phyloP scores from a whole-genome alignment of 2,113 vertebrate species.

The Struthio camelus region DNA sequence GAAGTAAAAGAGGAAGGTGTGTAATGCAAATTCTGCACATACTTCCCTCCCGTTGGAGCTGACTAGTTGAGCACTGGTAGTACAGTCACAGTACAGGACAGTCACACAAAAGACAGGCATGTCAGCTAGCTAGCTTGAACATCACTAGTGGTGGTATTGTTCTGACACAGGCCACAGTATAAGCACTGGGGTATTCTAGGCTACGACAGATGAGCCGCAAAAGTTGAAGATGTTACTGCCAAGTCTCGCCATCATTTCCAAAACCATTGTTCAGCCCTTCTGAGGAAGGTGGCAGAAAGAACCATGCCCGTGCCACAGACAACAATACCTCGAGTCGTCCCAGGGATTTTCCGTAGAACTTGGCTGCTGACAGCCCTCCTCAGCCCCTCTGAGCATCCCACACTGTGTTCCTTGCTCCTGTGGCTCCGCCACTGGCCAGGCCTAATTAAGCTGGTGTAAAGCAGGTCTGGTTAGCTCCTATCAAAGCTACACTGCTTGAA shows the following conservation, averaged over 20 bases:
- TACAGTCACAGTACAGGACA: neutral
- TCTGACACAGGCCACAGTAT: neutral
- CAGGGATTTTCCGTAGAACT: neutral
- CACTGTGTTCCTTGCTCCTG: neutral
- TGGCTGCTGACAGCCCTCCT: neutral
- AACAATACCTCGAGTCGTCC: neutral
- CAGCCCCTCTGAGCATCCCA: accelerated
- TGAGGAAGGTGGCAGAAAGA: neutral
- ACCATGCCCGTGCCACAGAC: accelerated
- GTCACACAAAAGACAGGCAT: neutral
- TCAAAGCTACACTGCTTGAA: neutral
- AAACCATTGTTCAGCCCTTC: neutral
- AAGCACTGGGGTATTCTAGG: neutral
- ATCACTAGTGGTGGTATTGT: neutral
- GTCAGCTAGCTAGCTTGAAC: neutral
- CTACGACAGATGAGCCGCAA: neutral
- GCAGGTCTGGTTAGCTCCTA: neutral
- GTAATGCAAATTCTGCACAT: accelerated
- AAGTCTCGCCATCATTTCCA: neutral
- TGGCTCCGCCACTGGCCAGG: neutral
- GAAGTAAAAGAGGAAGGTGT: neutral
- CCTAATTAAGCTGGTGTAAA: neutral
- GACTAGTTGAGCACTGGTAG: neutral
- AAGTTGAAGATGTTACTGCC: neutral
- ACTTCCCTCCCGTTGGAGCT: neutral